Conservation (phyloP, 2,113 vertebrate species). For the Aegithalos caudatus region DNA sequence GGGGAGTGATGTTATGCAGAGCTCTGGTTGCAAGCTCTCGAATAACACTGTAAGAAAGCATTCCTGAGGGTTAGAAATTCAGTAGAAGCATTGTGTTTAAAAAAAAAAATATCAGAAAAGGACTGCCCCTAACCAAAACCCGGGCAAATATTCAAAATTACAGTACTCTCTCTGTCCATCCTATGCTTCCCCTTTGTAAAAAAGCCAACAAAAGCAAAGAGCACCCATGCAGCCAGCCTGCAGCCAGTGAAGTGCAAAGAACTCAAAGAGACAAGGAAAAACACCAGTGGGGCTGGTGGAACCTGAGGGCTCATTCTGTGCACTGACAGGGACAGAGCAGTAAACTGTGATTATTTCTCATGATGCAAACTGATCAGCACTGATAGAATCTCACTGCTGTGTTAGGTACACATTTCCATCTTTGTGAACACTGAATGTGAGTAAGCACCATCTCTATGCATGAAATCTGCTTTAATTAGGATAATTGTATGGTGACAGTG, state of each 20-base stretch:
- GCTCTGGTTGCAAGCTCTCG: conserved; percentile 87
- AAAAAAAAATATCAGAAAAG: background rate
- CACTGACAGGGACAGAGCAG: background rate
- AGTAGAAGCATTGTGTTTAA: background rate
- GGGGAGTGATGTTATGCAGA: conserved; percentile 84
- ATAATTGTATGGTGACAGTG: conserved; percentile 53
- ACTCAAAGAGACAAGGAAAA: background rate
- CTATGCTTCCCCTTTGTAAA: background rate
- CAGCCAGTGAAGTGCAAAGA: background rate
- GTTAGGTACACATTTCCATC: background rate
- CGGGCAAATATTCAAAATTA: background rate
- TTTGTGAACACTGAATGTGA: background rate
- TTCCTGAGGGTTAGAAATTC: background rate
- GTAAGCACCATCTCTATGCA: conserved; percentile 39
- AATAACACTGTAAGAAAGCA: conserved; percentile 74
- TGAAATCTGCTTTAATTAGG: conserved; percentile 50
- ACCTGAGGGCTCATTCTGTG: conserved; percentile 29
- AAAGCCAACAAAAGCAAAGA: background rate
- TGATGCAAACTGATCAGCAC: conserved; percentile 34
- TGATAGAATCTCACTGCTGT: conserved; percentile 44
- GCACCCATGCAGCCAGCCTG: background rate
- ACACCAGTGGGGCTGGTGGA: background rate
- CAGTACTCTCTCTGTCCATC: background rate
- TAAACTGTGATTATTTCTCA: conserved; percentile 45
- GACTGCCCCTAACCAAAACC: background rate